These are phyloP conservation scores for Rhodinocichla rosea DNA, from an alignment of 2,113 vertebrate genomes.

Conservation along the genomic window DNA sequence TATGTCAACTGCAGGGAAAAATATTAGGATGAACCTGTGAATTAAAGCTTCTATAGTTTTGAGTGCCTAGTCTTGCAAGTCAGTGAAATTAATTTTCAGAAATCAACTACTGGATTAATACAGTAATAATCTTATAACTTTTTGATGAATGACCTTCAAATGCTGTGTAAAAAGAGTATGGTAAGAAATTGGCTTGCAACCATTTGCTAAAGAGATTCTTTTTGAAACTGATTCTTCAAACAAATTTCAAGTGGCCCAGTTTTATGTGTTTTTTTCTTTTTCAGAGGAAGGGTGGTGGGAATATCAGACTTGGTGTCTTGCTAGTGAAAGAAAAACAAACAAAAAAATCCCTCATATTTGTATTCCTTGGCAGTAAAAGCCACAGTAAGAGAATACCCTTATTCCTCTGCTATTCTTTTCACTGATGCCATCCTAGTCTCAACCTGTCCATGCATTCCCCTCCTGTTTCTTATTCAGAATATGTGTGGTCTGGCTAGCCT, in stretches of 20 bases:
- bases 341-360: neutral
- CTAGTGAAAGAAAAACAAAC: neutral
- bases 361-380: neutral
- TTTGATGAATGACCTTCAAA: neutral
- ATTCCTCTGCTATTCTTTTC: neutral
- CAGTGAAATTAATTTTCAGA: neutral
- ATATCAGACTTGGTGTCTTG: neutral
- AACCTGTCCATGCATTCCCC: neutral
- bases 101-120: neutral
- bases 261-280: neutral
- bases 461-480: neutral
- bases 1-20: neutral
- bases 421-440: neutral
- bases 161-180: neutral
- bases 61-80: neutral
- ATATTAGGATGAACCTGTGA: neutral
- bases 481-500: neutral
- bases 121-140: neutral
- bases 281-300: neutral
- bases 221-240: neutral
- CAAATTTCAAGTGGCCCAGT: neutral
- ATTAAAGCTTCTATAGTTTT: neutral
- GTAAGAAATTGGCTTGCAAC: neutral
- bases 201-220: neutral
- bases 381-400: neutral